Conservation (phyloP, 1,140 invertebrate genomes). For the Papilio machaon region DNA sequence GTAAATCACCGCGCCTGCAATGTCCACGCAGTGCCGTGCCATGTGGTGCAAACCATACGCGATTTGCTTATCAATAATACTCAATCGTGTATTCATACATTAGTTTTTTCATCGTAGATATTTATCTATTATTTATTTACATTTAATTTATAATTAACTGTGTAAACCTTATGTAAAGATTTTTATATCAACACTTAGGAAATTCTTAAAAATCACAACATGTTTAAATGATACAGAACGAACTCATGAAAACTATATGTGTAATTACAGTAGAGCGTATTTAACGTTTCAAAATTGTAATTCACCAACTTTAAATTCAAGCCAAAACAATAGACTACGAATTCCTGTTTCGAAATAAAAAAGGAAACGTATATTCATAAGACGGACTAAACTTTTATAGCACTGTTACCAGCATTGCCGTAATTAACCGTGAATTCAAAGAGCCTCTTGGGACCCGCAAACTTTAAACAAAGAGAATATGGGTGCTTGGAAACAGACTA, state of each 20-base stretch:
- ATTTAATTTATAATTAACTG: no score
- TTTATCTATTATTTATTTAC: no score
- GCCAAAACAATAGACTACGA: neutral
- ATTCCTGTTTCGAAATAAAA: slow-evolving; percentile 4
- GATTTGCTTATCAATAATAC: slow-evolving; percentile 5
- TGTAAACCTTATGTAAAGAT: no score
- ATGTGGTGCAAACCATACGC: slow-evolving; percentile 17
- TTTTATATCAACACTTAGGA: no score
- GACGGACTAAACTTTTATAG: neutral
- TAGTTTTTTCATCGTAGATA: no score
- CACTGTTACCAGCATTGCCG: slow-evolving; percentile 12
- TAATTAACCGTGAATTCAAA: slow-evolving; percentile 32
- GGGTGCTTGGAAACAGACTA: slow-evolving; percentile 19
- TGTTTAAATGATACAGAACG: neutral
- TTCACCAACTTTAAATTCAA: neutral
- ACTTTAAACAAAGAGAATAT: slow-evolving; percentile 31
- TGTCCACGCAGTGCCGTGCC: slow-evolving; percentile 1
- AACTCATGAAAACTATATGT: neutral
- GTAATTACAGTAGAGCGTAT: neutral
- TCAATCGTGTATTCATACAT: neutral
- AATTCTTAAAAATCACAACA: neutral
- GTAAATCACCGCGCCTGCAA: slow-evolving; percentile 49
- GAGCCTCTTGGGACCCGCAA: slow-evolving; percentile 18
- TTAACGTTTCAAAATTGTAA: neutral
- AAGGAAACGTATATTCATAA: slow-evolving; percentile 9